These are phyloP conservation scores for Pachyuromys duprasi DNA, from an alignment of 2,797 vertebrate genomes.

Conservation along the genomic window DNA sequence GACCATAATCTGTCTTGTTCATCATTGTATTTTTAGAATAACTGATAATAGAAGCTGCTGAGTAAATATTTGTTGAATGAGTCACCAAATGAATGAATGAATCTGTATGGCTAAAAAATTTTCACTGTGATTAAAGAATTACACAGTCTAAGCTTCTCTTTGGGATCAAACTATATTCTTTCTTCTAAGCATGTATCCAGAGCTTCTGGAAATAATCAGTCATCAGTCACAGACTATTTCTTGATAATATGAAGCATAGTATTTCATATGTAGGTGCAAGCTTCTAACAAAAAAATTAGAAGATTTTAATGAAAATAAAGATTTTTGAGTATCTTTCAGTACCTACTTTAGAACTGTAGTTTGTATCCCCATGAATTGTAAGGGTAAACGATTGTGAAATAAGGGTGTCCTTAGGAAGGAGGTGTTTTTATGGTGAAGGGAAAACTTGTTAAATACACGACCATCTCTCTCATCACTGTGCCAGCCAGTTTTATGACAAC, in stretches of 20 bases:
- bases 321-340: conserved; percentile 61
- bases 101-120: conserved; percentile 1
- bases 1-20: not conserved
- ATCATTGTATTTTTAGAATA: not conserved
- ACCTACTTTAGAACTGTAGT: conserved; percentile 52
- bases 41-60: not conserved
- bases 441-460: conserved; percentile 52
- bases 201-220: not conserved
- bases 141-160: not conserved
- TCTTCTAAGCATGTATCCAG: not conserved
- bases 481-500: not conserved
- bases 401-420: conserved; percentile 19
- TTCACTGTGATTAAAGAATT: not conserved
- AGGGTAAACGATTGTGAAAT: conserved; percentile 26
- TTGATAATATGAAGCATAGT: not conserved
- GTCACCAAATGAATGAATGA: conserved; percentile 1
- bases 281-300: conserved; percentile 59
- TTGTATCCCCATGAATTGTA: not conserved
- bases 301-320: conserved; percentile 38
- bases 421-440: conserved; percentile 44
- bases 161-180: not conserved
- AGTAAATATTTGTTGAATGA: conserved; percentile 52
- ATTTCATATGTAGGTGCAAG: conserved; percentile 50
- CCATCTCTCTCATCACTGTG: not conserved
- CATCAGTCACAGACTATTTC: not conserved